Conservation (phyloP, 2,797 vertebrate species). For the Protosalanx chinensis region DNA sequence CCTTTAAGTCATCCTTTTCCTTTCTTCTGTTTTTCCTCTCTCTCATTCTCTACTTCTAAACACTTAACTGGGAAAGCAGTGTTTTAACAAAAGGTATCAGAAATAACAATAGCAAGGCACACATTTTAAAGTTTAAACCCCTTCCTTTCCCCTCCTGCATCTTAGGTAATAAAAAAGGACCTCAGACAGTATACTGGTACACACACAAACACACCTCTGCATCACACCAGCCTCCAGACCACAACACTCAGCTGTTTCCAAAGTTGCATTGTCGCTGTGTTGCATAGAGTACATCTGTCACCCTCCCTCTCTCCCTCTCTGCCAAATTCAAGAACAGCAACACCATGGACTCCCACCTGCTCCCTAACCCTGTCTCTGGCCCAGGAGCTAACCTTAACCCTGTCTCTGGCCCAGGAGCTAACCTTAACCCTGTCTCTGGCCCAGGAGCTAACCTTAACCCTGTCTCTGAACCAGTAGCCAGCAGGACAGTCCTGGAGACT, state of each 20-base stretch:
- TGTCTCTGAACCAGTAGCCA: no score
- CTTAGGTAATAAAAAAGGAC: slow-evolving; percentile 71
- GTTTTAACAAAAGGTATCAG: slow-evolving; percentile 84
- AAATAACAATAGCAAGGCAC: slow-evolving; percentile 94
- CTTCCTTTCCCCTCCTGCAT: slow-evolving; percentile 47
- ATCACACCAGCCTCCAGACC: slow-evolving; percentile 64
- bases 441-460: no score
- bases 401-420: not conserved
- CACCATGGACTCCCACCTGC: no score
- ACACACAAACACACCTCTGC: slow-evolving; percentile 58
- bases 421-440: no score
- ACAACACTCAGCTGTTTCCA: slow-evolving; percentile 81
- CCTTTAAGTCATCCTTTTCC: slow-evolving; percentile 41
- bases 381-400: not conserved
- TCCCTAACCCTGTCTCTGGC: not conserved
- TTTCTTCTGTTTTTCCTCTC: slow-evolving; percentile 3
- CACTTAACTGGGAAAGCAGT: slow-evolving; percentile 77
- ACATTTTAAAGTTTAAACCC: slow-evolving; percentile 74
- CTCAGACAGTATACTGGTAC: slow-evolving; percentile 69
- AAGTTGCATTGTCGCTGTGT: slow-evolving; percentile 70
- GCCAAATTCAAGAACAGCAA: not conserved
- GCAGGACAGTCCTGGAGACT: not conserved
- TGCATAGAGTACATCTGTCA: slow-evolving; percentile 83
- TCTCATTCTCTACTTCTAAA: slow-evolving; percentile 52
- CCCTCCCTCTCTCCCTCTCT: slow-evolving; percentile 9